These are phyloP conservation scores for Brenthis hecate DNA, from an alignment of 2,888 invertebrate species.

Conservation along the genomic window DNA sequence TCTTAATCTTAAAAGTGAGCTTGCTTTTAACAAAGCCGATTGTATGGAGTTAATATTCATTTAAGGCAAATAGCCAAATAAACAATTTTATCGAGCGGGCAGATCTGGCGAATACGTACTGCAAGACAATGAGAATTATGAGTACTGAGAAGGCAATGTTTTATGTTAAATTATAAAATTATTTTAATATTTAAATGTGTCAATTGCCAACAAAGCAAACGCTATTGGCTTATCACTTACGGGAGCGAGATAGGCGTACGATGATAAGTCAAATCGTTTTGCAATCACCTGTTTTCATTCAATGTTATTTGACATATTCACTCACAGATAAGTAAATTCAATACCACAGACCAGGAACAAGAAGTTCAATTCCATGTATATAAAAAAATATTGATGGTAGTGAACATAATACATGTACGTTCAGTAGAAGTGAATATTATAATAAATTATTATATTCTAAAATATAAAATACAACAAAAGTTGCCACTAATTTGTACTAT, in stretches of 20 bases:
- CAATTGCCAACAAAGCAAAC: slow-evolving; percentile 9
- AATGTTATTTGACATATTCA: background rate
- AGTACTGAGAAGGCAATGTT: no score
- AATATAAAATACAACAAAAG: background rate
- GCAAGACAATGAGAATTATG: background rate
- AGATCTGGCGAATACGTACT: background rate
- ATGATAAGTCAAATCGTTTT: slow-evolving; percentile 24
- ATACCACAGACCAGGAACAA: no score
- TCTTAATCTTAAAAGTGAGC: slow-evolving; percentile 45
- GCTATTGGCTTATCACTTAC: slow-evolving; percentile 8
- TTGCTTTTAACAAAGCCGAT: slow-evolving; percentile 47
- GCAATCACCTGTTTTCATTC: slow-evolving; percentile 4
- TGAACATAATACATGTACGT: no score
- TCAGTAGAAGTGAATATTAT: no score
- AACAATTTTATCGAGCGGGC: slow-evolving; percentile 28
- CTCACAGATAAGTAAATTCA: background rate
- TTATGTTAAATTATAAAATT: no score
- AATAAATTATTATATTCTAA: background rate
- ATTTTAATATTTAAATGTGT: background rate
- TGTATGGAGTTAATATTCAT: slow-evolving; percentile 57
- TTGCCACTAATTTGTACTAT: background rate
- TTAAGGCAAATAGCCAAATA: slow-evolving; percentile 47
- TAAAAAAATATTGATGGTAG: no score
- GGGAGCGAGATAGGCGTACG: slow-evolving; percentile 8
- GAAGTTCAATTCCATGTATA: no score